Evolutionary conservation across 2,888 invertebrate genomes (phyloP).

Genomic region (Orthonevra nobilis): DNA sequence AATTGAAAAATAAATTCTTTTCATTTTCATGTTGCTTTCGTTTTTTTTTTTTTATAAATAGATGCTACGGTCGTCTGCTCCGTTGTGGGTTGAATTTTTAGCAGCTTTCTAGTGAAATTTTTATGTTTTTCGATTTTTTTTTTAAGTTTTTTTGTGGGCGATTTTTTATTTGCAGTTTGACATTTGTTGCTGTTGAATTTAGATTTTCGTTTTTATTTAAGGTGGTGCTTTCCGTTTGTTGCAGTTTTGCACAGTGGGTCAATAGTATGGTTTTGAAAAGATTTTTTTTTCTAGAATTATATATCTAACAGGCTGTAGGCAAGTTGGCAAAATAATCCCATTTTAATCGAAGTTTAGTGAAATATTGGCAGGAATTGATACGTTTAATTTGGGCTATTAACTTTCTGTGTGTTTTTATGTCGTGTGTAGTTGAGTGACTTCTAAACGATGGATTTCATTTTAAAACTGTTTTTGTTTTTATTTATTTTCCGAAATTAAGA

Average conservation of each 20-base stretch:
- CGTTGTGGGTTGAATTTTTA: conserved; percentile 41
- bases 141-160: conserved; percentile 8
- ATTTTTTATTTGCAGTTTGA: conserved; percentile 19
- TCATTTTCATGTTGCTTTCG: conserved; percentile 51
- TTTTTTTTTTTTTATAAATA: conserved; percentile 19
- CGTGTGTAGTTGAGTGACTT: conserved; percentile 28
- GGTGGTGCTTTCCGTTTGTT: conserved; percentile 62
- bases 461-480: conserved; percentile 52
- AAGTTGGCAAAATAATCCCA: conserved; percentile 66
- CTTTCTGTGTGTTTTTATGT: conserved; percentile 16
- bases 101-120: conserved; percentile 28
- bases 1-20: conserved; percentile 68
- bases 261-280: conserved; percentile 25
- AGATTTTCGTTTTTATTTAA: conserved; percentile 10
- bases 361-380: conserved; percentile 67
- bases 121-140: conserved; percentile 10
- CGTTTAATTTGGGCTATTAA: conserved; percentile 14
- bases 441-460: conserved; percentile 49
- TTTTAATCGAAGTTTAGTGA: conserved; percentile 59
- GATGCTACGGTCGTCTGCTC: conserved; percentile 35
- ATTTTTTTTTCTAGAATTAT: neutral
- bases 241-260: conserved; percentile 37
- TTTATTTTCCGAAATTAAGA: conserved; percentile 71
- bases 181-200: conserved; percentile 34
- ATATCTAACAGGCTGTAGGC: conserved; percentile 58